Evolutionary conservation across 2,113 vertebrate species (phyloP), one percentile per base, ranked within the genome.

Genomic region (Lagopus leucura): DNA sequence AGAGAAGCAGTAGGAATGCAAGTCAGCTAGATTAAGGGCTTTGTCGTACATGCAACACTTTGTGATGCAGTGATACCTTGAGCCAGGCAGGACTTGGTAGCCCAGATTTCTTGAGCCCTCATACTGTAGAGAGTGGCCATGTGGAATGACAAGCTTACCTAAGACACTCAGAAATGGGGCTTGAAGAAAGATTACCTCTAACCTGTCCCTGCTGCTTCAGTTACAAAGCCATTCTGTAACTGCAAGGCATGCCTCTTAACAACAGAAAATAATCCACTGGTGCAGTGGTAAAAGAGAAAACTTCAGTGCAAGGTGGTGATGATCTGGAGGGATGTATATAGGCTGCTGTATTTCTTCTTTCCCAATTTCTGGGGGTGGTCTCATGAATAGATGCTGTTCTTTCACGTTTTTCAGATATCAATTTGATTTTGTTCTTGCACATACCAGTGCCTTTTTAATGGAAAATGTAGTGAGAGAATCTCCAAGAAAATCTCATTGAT

Each of bases 1-100:
- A 73, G 28, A 60, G 82, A 74, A 76, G 32, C 50, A n/a, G 55
- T 40, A 74, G 28, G n/a, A 90, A 20, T 32, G 42, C 8, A 30
- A 60, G 4, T n/a, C 48, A 30, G 7, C 24, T 47, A 8, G 19
- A 48, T 80, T 7, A 64, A 71, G 57, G 20, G 24, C 1, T 71
- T 66, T 10, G 1, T 55, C 55, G n/a, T 73, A 24, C 22, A 21
- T 55, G 32, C 32, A 60, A 3, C 5, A 1, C 22, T 71, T 84
- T 21, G 40, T 47, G 40, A 36, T 84, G 18, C 5, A 20, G 30
- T 34, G 42, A 42, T 70, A 36, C 11, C 11, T 11, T 0, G 0
- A 36, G 10, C 65, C 63, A 11, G 48, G 38, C 45, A 70, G 58
- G 66, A 77, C 10, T 32, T 76, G 8, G 47, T 57, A 86, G 52